Conservation (phyloP, 2,888 invertebrate species). For the Coleophora deauratella region DNA sequence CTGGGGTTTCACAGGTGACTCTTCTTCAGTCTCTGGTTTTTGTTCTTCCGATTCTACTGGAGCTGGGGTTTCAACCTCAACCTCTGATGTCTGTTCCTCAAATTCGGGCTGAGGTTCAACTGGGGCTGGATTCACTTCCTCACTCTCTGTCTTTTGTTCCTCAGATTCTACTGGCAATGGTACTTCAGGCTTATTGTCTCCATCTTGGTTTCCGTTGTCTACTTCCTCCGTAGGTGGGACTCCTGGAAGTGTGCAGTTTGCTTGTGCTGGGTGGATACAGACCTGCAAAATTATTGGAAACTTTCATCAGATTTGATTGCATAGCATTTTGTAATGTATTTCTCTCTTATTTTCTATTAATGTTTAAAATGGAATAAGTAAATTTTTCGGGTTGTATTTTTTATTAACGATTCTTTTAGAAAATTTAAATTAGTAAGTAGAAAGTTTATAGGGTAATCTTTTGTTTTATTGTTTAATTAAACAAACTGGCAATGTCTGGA, state of each 20-base stretch:
- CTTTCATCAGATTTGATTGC: neutral
- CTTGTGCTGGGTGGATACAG: conserved; percentile 28
- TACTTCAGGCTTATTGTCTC: neutral
- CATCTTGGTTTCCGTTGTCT: neutral
- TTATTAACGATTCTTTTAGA: no score
- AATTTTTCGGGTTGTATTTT: no score
- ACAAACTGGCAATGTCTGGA: no score
- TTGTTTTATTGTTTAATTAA: neutral
- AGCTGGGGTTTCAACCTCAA: no score
- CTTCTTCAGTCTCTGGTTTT: no score
- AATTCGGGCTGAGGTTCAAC: neutral
- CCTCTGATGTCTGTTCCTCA: no score
- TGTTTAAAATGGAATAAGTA: neutral
- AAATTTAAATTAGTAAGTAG: no score
- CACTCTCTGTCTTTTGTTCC: no score
- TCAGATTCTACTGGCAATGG: neutral
- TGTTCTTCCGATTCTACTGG: no score
- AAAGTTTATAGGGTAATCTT: no score
- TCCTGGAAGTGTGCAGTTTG: conserved; percentile 32
- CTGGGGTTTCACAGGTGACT: neutral
- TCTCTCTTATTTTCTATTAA: neutral
- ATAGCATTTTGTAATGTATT: neutral
- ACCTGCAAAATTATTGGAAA: conserved; percentile 22
- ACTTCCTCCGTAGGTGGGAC: conserved; percentile 1
- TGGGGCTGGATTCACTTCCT: neutral